Percentiles rank a stretch among this genome's conserved stretches.
Evolutionary conservation across 2,113 vertebrate genomes (phyloP).

Genomic region (Pteruthius melanotis): DNA sequence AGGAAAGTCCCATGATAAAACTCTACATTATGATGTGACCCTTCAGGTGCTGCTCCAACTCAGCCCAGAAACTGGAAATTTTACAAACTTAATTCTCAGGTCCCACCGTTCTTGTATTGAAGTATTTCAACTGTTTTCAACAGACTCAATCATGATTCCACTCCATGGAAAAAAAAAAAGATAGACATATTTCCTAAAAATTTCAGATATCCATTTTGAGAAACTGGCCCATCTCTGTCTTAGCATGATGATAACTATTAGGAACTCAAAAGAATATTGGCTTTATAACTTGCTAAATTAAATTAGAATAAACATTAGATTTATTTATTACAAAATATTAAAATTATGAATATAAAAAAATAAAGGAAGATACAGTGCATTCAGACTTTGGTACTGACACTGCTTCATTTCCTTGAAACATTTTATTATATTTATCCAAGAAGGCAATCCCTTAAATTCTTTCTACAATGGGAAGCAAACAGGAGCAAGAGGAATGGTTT

Average conservation of each 20-base stretch:
- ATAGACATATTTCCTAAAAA: not conserved
- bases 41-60: not conserved
- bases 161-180: not conserved
- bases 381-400: not conserved
- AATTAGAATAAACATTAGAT: not conserved
- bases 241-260: not conserved
- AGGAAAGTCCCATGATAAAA: not conserved
- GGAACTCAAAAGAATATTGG: not conserved
- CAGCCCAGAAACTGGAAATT: not conserved
- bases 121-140: not conserved
- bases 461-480: not conserved
- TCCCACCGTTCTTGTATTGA: not conserved
- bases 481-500: not conserved
- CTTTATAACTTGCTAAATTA: not conserved
- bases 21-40: accelerated
- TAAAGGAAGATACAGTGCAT: not conserved
- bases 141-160: not conserved
- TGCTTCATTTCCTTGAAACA: not conserved
- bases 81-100: not conserved
- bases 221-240: not conserved
- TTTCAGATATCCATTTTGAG: not conserved
- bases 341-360: not conserved
- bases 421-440: not conserved
- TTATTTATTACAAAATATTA: not conserved
- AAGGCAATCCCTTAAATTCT: accelerated